Conservation (phyloP, 2,113 vertebrate species). For the Tautogolabrus adspersus region DNA sequence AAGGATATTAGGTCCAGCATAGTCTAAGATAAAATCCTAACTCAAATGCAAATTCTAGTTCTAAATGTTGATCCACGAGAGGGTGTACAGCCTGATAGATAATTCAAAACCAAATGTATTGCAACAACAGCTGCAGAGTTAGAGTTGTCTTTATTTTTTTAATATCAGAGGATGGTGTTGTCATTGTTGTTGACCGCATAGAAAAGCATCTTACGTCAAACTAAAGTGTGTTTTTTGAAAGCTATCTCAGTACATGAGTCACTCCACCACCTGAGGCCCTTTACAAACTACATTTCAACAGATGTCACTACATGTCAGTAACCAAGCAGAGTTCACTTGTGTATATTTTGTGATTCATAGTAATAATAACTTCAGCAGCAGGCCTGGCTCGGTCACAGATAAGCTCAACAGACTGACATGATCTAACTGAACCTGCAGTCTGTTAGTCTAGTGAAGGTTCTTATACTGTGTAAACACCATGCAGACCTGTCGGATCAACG, state of each 20-base stretch:
- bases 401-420: background rate
- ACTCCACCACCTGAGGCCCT: background rate
- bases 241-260: background rate
- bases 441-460: background rate
- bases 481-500: slow-evolving; percentile 12
- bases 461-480: slow-evolving; percentile 3
- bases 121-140: slow-evolving; percentile 5
- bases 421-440: slow-evolving; percentile 4
- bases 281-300: slow-evolving; percentile 1
- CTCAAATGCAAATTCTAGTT: slow-evolving; percentile 11
- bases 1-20: background rate
- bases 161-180: too few species aligned
- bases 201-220: background rate
- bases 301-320: slow-evolving; percentile 7
- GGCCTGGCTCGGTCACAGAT: background rate
- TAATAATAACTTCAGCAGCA: slow-evolving; percentile 24
- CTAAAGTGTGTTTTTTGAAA: background rate
- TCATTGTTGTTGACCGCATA: background rate
- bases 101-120: slow-evolving; percentile 29
- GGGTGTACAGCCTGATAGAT: background rate
- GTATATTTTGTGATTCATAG: slow-evolving; percentile 36
- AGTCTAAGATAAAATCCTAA: slow-evolving; percentile 7
- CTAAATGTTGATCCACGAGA: background rate
- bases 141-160: background rate
- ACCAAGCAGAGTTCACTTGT: slow-evolving; percentile 8